Evolutionary conservation across 2,113 vertebrate genomes (phyloP).

Genomic region (Gymnobelideus leadbeateri): DNA sequence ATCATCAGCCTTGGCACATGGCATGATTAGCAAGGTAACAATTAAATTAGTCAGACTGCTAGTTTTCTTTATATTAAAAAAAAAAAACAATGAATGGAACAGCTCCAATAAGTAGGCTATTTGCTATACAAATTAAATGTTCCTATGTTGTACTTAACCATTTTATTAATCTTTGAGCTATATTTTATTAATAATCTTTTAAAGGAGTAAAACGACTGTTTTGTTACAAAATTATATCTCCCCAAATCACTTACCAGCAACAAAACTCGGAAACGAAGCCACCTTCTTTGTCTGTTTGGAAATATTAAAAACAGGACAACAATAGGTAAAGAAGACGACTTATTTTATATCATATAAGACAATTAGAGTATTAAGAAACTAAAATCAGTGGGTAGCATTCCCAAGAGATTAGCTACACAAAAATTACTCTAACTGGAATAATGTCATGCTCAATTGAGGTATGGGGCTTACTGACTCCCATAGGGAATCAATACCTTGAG

Average conservation of each 20-base stretch:
- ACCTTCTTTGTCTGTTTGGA: conserved; percentile 94
- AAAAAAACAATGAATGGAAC: background rate
- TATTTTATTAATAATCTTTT: background rate
- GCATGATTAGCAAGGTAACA: conserved; percentile 10
- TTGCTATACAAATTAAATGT: background rate
- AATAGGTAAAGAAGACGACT: background rate
- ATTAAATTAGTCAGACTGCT: background rate
- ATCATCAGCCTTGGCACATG: background rate
- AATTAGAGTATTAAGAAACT: background rate
- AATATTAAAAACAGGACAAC: conserved; percentile 57
- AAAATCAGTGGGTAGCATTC: background rate
- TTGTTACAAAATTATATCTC: background rate
- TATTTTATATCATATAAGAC: background rate
- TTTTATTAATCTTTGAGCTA: background rate
- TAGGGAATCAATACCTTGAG: background rate
- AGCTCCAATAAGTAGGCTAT: background rate
- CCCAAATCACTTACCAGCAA: conserved; percentile 92
- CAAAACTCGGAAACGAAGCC: conserved; percentile 97
- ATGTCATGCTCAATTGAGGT: background rate
- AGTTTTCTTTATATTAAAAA: background rate
- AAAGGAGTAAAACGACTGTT: background rate
- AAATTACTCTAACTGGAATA: background rate
- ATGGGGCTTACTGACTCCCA: too few relatives aligned
- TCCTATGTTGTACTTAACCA: background rate
- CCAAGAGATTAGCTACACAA: background rate